Percentiles rank a stretch among this genome's conserved stretches.
Evolutionary conservation across 1,140 invertebrate species (phyloP).

Genomic region (Dendrolimus kikuchii): DNA sequence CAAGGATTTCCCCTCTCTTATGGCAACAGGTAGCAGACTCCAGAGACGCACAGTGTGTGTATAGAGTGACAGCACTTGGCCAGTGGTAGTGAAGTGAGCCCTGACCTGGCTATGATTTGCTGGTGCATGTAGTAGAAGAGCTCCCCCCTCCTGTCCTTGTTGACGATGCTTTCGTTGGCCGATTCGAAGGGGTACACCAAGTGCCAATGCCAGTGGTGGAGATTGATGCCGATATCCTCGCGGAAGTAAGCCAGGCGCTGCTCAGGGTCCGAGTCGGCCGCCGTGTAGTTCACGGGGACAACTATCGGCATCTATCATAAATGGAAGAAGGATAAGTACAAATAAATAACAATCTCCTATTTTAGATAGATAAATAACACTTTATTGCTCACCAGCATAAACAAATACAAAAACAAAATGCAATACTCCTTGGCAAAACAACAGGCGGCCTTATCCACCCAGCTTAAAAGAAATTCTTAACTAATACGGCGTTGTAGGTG

Average conservation of each 20-base stretch:
- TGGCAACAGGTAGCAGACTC: too few relatives aligned
- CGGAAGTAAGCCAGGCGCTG: conserved; percentile 84
- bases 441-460: too few relatives aligned
- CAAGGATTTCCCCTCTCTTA: too few relatives aligned
- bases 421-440: too few relatives aligned
- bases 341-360: too few relatives aligned
- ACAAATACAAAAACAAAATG: too few relatives aligned
- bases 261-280: conserved; percentile 81
- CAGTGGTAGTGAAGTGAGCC: not conserved
- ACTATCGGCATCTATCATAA: conserved; percentile 74
- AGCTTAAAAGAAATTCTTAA: too few relatives aligned
- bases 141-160: conserved; percentile 82
- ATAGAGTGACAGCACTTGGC: too few relatives aligned
- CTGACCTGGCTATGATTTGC: conserved; percentile 75
- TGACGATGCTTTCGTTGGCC: conserved; percentile 72
- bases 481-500: too few relatives aligned
- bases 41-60: too few relatives aligned
- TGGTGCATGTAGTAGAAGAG: conserved; percentile 87
- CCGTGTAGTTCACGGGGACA: conserved; percentile 82
- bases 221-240: conserved; percentile 82
- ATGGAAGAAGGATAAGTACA: not conserved
- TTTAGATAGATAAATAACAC: too few relatives aligned
- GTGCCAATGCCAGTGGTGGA: conserved; percentile 91
- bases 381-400: too few relatives aligned
- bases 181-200: conserved; percentile 83